Conservation (phyloP, 2,797 vertebrate species). For the Adrianichthys oophorus region DNA sequence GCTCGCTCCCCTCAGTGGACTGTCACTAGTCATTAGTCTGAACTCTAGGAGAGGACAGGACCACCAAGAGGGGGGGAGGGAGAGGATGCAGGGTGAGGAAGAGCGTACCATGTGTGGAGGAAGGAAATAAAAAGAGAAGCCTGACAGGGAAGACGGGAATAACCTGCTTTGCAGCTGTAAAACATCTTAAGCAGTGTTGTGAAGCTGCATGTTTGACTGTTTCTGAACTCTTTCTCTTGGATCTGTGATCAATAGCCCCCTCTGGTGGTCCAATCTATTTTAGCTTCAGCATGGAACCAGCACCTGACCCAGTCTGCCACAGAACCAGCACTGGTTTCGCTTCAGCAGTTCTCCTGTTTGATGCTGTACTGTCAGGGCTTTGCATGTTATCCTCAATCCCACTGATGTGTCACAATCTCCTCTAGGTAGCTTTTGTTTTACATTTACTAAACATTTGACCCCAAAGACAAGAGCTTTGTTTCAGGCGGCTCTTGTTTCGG, state of each 20-base stretch:
- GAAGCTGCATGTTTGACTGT: constrained; percentile 11
- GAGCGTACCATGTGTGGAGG: constrained; percentile 35
- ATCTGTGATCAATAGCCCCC: constrained; percentile 52
- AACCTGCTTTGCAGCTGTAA: constrained; percentile 54
- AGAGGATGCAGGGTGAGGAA: constrained; percentile 27
- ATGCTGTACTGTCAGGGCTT: too few species aligned
- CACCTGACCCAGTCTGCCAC: constrained; percentile 27
- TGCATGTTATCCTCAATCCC: too few species aligned
- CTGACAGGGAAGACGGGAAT: constrained; percentile 52
- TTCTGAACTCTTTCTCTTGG: constrained; percentile 2
- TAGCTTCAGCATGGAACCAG: constrained; percentile 15
- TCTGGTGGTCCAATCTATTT: constrained; percentile 59
- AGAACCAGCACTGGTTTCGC: background rate
- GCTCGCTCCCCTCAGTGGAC: constrained; percentile 92
- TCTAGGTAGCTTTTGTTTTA: too few species aligned
- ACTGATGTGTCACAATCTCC: too few species aligned
- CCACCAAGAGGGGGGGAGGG: constrained; percentile 41
- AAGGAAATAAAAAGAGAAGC: constrained; percentile 40
- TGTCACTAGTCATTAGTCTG: constrained; percentile 95
- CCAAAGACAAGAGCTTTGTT: too few species aligned
- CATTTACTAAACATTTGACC: too few species aligned
- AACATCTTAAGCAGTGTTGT: constrained; percentile 45
- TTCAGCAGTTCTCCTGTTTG: too few species aligned
- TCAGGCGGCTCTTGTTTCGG: too few species aligned
- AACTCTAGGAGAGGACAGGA: constrained; percentile 67